Base-by-base conservation (phyloP, 2,797 vertebrate genomes). In the Setipinna tenuifilis region DNA sequence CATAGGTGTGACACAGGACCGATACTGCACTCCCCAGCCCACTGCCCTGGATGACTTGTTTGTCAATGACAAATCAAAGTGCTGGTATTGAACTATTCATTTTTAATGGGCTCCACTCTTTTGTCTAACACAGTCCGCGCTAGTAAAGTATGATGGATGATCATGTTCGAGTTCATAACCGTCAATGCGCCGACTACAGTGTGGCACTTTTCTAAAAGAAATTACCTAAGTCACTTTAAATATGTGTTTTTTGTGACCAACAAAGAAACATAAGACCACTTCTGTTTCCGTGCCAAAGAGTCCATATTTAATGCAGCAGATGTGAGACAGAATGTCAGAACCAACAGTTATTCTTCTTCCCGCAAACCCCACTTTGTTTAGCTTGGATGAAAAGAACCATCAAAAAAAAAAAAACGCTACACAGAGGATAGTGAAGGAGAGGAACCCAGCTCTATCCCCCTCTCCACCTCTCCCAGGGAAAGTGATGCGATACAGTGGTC, bases 1-100 rank as follows among this genome's bases (percentile, higher is more conserved):
- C 71, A 41, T 21, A 4, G 85, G 83, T 88, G 90, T 17, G 31
- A 85, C 85, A 25, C 83, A 86, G 88, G 85, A 81, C 89, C 85
- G 88, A 71, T 82, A 31, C 81, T 80, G 82, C 83, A 50, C 50
- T 65, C 83, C 81, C 54, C 87, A n/a, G 81, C 5, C 62, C 57
- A 87, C 87, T 41, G 87, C 88, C 41, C 57, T 46, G n/a, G 83
- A 9, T n/a, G 35, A 78, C 16, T 78, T 78, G 35, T 78, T 78
- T 78, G 71, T 78, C 71, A 78, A 78, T 78, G 71, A 83, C 71
- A 78, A 78, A 78, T 78, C 71, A 78, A 78, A 78, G 71, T 44
- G 71, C 31, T 78, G 9, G 50, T 78, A 31, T 78, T 78, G 17
- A 41, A 31, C 17, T 44, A 78, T 78, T 78, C 35, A 78, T 41